These are phyloP conservation scores for Ormyrus thymus DNA, from an alignment of 2,888 invertebrate genomes.

Conservation along the genomic window DNA sequence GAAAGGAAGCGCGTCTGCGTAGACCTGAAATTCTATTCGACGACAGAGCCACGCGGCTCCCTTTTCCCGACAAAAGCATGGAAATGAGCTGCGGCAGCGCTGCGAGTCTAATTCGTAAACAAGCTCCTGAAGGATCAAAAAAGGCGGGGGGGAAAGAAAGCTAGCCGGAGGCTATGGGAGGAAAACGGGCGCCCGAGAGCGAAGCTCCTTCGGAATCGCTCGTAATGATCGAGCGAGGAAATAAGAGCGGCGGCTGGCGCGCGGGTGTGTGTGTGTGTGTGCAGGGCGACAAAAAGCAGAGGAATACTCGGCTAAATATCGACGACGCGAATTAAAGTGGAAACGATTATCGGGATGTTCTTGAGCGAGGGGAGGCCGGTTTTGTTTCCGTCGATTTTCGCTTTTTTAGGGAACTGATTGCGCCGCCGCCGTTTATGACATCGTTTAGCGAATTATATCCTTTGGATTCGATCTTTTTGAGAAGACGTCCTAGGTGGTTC, in stretches of 20 bases:
- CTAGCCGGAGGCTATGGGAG: neutral
- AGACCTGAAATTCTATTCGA: slow-evolving; percentile 53
- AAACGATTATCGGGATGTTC: slow-evolving; percentile 39
- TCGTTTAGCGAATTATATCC: slow-evolving; percentile 26
- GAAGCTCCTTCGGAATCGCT: slow-evolving; percentile 26
- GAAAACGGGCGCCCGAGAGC: slow-evolving; percentile 4
- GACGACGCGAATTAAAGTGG: slow-evolving; percentile 47
- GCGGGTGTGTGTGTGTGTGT: neutral
- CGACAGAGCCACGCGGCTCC: slow-evolving; percentile 25
- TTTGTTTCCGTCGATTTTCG: slow-evolving; percentile 49
- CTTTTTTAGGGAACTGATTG: slow-evolving; percentile 13
- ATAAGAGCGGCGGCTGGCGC: neutral
- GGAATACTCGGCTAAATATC: slow-evolving; percentile 42
- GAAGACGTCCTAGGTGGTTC: too few species aligned
- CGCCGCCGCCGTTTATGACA: slow-evolving; percentile 21
- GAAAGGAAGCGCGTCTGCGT: neutral
- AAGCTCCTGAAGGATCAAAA: slow-evolving; percentile 41
- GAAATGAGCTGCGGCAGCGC: slow-evolving; percentile 47
- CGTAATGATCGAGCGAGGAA: slow-evolving; percentile 28
- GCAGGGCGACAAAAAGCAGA: neutral
- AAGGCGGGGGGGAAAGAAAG: slow-evolving; percentile 3
- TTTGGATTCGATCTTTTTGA: neutral
- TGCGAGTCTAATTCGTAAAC: slow-evolving; percentile 52
- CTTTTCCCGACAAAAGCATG: slow-evolving; percentile 51
- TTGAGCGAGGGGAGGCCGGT: slow-evolving; percentile 29